Evolutionary conservation across 2,888 invertebrate genomes (phyloP).

Genomic region (Trypoxylon attenuatum): DNA sequence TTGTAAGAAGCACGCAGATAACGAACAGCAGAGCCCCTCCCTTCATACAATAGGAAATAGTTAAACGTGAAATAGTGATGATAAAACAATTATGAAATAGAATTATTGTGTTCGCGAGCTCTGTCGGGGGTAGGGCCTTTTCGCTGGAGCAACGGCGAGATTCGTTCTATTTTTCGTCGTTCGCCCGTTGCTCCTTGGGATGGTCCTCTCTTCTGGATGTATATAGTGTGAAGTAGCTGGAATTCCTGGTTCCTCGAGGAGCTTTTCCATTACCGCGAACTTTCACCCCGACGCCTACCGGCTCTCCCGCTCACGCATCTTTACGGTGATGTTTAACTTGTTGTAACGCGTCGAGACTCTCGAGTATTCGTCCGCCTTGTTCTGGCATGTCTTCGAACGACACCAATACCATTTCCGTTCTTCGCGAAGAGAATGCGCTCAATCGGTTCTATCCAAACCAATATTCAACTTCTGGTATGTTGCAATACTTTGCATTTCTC

Average conservation of each 20-base stretch:
- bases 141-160: conserved; percentile 2
- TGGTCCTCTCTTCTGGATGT: conserved; percentile 48
- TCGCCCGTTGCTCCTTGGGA: conserved; percentile 20
- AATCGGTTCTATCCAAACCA: background rate
- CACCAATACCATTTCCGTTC: conserved; percentile 7
- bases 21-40: conserved; percentile 24
- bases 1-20: conserved; percentile 6
- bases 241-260: conserved; percentile 38
- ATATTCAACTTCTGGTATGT: background rate
- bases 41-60: conserved; percentile 63
- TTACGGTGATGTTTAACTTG: background rate
- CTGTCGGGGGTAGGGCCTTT: conserved; percentile 44
- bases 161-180: conserved; percentile 18
- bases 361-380: background rate
- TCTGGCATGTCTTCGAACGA: background rate
- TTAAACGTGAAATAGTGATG: conserved; percentile 62
- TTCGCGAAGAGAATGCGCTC: background rate
- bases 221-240: conserved; percentile 57
- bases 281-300: background rate
- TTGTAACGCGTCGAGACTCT: conserved; percentile 1
- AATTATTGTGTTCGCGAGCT: conserved; percentile 68
- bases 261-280: background rate
- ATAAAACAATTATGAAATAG: conserved; percentile 63
- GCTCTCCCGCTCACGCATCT: background rate
- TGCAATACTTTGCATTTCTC: no score